Evolutionary conservation across 2,113 vertebrate species (phyloP).

Genomic region (Melanerpes aurifrons): DNA sequence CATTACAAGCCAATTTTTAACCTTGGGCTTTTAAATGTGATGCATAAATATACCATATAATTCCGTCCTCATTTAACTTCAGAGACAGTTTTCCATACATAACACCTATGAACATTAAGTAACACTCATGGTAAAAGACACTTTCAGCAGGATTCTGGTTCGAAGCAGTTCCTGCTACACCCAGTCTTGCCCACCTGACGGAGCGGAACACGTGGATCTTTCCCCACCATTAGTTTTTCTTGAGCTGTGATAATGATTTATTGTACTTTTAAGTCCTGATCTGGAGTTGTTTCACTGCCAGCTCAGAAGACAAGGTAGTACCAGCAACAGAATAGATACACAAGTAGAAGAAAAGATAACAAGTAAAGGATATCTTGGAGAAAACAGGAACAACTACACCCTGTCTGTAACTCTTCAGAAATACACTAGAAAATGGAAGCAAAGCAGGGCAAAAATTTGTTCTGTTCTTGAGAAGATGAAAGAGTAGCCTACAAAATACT

Average conservation of each 20-base stretch:
- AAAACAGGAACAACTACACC: neutral
- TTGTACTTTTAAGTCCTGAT: neutral
- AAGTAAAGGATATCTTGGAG: neutral
- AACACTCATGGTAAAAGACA: slow-evolving; percentile 22
- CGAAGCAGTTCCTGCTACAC: neutral
- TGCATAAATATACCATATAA: neutral
- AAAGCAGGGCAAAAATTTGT: neutral
- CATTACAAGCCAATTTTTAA: slow-evolving; percentile 27
- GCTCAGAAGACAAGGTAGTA: neutral
- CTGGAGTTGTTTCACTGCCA: neutral
- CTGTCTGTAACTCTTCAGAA: neutral
- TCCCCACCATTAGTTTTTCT: neutral
- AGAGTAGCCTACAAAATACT: neutral
- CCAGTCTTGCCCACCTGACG: neutral
- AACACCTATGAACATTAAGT: slow-evolving; percentile 24
- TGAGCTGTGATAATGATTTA: neutral
- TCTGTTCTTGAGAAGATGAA: neutral
- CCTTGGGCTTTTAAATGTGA: slow-evolving; percentile 1
- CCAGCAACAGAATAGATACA: neutral
- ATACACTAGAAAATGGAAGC: neutral
- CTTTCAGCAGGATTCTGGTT: slow-evolving; percentile 12
- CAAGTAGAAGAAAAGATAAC: neutral
- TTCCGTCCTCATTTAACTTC: slow-evolving; percentile 24
- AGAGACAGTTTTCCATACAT: neutral
- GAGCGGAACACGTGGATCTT: fast-evolving